phyloP scores from a whole-genome alignment of 2,888 invertebrate genomes.

The Dryomyza anilis region DNA sequence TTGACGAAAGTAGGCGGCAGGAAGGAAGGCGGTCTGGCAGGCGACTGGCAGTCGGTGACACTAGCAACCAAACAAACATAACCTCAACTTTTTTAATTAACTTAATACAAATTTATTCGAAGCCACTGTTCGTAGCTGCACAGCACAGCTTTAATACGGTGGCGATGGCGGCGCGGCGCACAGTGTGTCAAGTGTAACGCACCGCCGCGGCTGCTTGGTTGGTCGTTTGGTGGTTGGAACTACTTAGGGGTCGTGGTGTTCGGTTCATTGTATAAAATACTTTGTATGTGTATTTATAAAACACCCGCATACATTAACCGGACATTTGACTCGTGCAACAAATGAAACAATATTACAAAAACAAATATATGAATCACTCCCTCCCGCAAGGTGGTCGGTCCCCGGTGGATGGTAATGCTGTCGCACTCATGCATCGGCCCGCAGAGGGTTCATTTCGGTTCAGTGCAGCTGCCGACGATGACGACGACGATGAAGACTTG shows the following conservation, averaged over 20 bases:
- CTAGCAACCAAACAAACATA: too few relatives aligned
- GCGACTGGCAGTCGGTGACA: too few relatives aligned
- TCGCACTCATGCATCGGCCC: not conserved
- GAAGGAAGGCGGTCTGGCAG: too few relatives aligned
- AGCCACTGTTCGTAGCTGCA: too few relatives aligned
- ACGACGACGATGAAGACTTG: not conserved
- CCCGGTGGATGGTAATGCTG: not conserved
- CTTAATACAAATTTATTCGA: too few relatives aligned
- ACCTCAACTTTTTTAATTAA: too few relatives aligned
- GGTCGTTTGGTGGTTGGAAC: too few relatives aligned
- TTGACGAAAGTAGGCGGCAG: too few relatives aligned
- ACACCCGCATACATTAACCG: conserved; percentile 11
- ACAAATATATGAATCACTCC: conserved; percentile 4
- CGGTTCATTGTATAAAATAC: not conserved
- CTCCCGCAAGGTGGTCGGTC: not conserved
- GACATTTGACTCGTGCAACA: not conserved
- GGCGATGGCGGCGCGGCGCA: not conserved
- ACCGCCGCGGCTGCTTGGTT: too few relatives aligned
- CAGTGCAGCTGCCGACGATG: conserved; percentile 12
- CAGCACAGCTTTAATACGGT: too few relatives aligned
- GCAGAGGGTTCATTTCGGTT: conserved; percentile 13
- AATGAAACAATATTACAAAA: too few relatives aligned
- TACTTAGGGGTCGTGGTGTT: too few relatives aligned
- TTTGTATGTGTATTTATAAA: not conserved
- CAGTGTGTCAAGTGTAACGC: conserved; percentile 11